A percentile compares a stretch with the other conserved stretches of the same genome.
Conservation (phyloP, 2,888 invertebrate species). For the Hylaea fasciaria region DNA sequence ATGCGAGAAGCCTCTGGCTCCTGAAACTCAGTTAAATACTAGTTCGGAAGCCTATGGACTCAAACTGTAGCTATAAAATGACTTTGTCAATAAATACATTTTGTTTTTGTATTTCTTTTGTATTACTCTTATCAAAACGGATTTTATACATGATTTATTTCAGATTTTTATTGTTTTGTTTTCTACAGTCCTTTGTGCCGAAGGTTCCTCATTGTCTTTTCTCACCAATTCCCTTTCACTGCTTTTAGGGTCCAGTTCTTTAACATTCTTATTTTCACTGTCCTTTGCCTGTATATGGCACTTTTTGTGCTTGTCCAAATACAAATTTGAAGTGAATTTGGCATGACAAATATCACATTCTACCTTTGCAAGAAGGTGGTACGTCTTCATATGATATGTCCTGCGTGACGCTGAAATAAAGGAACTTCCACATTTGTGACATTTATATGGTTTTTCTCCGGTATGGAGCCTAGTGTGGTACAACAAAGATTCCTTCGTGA, state of each 20-base stretch:
- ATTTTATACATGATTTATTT: too few relatives aligned
- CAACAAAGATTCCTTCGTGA: conserved; percentile 69
- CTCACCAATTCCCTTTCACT: neutral
- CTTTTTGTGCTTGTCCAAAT: conserved; percentile 61
- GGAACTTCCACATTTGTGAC: conserved; percentile 60
- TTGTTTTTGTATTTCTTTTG: too few relatives aligned
- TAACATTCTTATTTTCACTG: conserved; percentile 3
- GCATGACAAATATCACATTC: conserved; percentile 65
- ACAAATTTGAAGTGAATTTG: conserved; percentile 59
- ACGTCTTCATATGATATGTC: conserved; percentile 64
- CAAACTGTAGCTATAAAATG: too few relatives aligned
- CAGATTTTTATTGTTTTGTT: too few relatives aligned
- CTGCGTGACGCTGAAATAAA: conserved; percentile 71
- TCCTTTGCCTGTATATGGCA: conserved; percentile 42
- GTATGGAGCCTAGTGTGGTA: conserved; percentile 76
- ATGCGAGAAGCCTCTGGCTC: too few relatives aligned
- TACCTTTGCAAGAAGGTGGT: conserved; percentile 56
- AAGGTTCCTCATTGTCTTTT: neutral
- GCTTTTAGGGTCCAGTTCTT: neutral
- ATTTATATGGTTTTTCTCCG: conserved; percentile 72
- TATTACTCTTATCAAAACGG: too few relatives aligned
- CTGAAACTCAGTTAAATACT: too few relatives aligned
- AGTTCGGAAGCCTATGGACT: too few relatives aligned
- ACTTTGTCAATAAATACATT: too few relatives aligned
- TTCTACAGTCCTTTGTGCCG: too few relatives aligned